Conservation (phyloP, 2,888 invertebrate species). For the Autographa pulchrina region DNA sequence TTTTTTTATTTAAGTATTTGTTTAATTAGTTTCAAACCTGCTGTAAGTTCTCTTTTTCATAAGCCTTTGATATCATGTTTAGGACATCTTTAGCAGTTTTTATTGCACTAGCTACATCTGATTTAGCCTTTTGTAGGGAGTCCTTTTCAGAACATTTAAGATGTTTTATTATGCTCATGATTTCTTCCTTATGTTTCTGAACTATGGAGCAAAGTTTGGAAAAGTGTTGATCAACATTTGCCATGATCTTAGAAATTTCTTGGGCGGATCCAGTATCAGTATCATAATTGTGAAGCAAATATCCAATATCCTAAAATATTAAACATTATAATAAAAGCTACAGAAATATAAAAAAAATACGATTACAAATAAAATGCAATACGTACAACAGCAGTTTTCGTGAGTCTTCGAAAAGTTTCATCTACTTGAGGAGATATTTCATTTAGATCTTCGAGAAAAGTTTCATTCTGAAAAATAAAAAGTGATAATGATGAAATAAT, state of each 20-base stretch:
- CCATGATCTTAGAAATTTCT: slow-evolving; percentile 71
- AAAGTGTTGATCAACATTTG: slow-evolving; percentile 86
- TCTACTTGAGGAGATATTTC: slow-evolving; percentile 77
- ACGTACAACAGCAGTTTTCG: slow-evolving; percentile 82
- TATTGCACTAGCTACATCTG: slow-evolving; percentile 69
- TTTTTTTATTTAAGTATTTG: not conserved
- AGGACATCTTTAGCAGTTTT: slow-evolving; percentile 71
- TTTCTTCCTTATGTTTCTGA: slow-evolving; percentile 86
- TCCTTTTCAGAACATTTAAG: slow-evolving; percentile 73
- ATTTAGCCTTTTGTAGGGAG: slow-evolving; percentile 73
- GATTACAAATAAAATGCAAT: slow-evolving; percentile 14
- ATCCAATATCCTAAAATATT: slow-evolving; percentile 79
- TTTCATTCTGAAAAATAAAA: slow-evolving; percentile 76
- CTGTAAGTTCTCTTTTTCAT: slow-evolving; percentile 69
- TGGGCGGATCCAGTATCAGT: slow-evolving; percentile 71
- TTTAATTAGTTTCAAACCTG: slow-evolving; percentile 64
- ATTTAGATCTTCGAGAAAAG: slow-evolving; percentile 71
- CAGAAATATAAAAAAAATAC: not conserved
- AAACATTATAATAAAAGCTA: not conserved
- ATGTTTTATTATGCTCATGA: slow-evolving; percentile 75
- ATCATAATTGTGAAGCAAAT: slow-evolving; percentile 75
- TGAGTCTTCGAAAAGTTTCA: slow-evolving; percentile 79
- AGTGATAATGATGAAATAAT: not conserved
- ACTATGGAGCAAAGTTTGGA: slow-evolving; percentile 84
- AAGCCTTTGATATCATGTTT: slow-evolving; percentile 59